A percentile compares a stretch with the other conserved stretches of the same genome.
phyloP scores from a whole-genome alignment of 1,140 invertebrate genomes.

The Centruroides vittatus region DNA sequence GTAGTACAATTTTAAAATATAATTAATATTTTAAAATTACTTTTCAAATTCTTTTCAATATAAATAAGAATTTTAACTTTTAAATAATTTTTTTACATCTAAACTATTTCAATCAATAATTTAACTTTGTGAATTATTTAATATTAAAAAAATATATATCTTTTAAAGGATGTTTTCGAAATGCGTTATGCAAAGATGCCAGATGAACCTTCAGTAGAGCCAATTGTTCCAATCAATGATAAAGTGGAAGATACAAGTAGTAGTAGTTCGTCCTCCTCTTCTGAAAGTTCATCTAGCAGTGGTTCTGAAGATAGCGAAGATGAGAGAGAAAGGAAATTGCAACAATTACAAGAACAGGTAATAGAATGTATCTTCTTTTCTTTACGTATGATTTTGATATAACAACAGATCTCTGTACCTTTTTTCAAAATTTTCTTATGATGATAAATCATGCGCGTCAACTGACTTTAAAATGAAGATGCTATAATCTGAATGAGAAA shows the following conservation, averaged over 20 bases:
- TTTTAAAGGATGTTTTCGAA: slow-evolving; percentile 72
- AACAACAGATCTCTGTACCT: background rate
- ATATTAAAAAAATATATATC: too few species aligned
- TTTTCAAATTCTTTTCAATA: too few species aligned
- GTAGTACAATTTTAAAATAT: too few species aligned
- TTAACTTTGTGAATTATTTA: too few species aligned
- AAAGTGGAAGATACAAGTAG: slow-evolving; percentile 7
- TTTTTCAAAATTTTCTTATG: background rate
- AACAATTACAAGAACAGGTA: slow-evolving; percentile 73
- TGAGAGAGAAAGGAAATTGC: slow-evolving; percentile 40
- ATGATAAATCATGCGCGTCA: background rate
- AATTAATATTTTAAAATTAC: too few species aligned
- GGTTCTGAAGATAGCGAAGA: slow-evolving; percentile 26
- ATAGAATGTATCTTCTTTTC: background rate
- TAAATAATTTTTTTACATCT: too few species aligned
- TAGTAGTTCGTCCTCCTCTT: slow-evolving; percentile 5
- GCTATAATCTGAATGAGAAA: too few species aligned
- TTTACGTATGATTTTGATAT: background rate
- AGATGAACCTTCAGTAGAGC: slow-evolving; percentile 35
- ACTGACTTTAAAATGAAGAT: too few species aligned
- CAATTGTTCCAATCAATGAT: background rate
- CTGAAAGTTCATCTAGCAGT: slow-evolving; percentile 8
- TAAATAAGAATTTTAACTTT: too few species aligned
- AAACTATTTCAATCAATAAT: too few species aligned
- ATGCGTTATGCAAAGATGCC: slow-evolving; percentile 90